Evolutionary conservation across 2,797 vertebrate genomes (phyloP), one percentile per base, ranked within the genome.

Genomic region (Falco concolor): DNA sequence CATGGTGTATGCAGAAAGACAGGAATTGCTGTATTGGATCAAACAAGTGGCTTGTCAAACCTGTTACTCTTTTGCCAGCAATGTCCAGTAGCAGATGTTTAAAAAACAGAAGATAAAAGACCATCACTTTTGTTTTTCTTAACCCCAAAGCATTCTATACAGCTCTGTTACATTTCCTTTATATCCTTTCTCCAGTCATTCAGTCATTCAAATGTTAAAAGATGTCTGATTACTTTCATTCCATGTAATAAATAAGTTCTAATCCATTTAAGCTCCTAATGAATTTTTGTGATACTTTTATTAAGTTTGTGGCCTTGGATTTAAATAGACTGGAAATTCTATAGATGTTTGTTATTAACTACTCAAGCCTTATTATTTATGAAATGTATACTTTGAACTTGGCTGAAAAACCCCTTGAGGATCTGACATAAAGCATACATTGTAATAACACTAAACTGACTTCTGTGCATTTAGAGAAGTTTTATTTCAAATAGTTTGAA

Each of bases 381-480:
- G 59, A 88, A 63, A 79, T 67, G 8, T 44, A 6, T 87, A 21
- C 77, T 93, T 95, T 92, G 91, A 96, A 89, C 94, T 95, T 96
- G 94, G 89, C 72, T 94, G 86, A 53, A 89, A 89, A 90, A 38
- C 28, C 73, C 50, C 54, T 86, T 69, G 77, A 83, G 87, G 42
- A 68, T 87, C 32, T 86, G 50, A 32, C 32, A 9, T 50, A 59
- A 87, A 53, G 5, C 18, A 23, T n/a, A 22, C 10, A 19, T 7
- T 76, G 7, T 50, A 64, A 49, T 25, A 88, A 60, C n/a, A 32
- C 54, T 59, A 23, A 74, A 32, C 22, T 59, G 64, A 47, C 82
- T 90, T 76, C 44, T 87, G 2, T 53, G 19, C 20, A 20, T 61
- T 84, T 74, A 59, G 25, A 36, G 24, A 28, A 32, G 53, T 50